Conservation (phyloP, 2,888 invertebrate genomes). For the Archips crataeganus region DNA sequence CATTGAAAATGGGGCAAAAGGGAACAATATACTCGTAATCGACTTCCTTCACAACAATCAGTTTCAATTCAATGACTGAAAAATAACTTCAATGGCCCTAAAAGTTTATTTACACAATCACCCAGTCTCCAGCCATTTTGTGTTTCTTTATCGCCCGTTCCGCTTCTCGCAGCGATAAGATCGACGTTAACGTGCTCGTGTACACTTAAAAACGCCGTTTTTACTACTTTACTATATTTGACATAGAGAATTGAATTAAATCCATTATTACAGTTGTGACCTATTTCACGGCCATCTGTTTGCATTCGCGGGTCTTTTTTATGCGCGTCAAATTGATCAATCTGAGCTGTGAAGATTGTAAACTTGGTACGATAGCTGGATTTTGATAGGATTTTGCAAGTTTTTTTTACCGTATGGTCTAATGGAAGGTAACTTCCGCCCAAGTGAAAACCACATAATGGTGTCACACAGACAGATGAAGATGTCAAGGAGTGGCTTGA, state of each 20-base stretch:
- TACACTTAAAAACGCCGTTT: slow-evolving; percentile 46
- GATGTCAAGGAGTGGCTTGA: no score
- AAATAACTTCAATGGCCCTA: neutral
- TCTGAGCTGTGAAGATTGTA: neutral
- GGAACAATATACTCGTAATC: neutral
- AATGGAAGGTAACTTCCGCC: no score
- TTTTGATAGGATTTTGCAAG: no score
- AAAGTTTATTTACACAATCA: slow-evolving; percentile 11
- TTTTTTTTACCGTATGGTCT: no score
- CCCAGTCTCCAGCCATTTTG: slow-evolving; percentile 38
- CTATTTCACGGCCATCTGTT: slow-evolving; percentile 28
- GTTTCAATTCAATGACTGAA: neutral
- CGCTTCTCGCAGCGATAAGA: slow-evolving; percentile 58
- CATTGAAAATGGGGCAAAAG: neutral
- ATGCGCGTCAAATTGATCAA: neutral
- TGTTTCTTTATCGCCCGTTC: slow-evolving; percentile 54
- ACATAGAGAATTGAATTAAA: slow-evolving; percentile 4
- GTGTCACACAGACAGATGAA: no score
- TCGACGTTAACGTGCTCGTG: slow-evolving; percentile 56
- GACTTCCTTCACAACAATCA: neutral
- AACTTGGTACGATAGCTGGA: neutral
- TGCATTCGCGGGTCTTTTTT: neutral
- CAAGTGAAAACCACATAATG: no score
- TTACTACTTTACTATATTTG: slow-evolving; percentile 2
- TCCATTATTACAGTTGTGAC: neutral